phyloP scores from a whole-genome alignment of 2,888 invertebrate species.

The Cylloceria caligata region DNA sequence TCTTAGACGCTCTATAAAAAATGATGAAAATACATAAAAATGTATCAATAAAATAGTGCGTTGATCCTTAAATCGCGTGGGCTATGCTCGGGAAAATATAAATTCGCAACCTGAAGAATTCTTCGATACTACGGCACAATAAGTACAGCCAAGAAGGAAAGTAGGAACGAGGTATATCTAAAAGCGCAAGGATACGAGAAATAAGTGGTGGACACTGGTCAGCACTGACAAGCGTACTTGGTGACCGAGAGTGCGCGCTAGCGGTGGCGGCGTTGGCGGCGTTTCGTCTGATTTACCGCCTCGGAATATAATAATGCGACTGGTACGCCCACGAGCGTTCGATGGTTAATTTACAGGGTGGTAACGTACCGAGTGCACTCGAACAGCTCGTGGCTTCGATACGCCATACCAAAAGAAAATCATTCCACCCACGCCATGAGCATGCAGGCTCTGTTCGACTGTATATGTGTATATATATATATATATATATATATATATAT shows the following conservation, averaged over 20 bases:
- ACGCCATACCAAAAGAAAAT: slow-evolving; percentile 64
- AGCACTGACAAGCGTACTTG: slow-evolving; percentile 18
- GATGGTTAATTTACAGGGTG: slow-evolving; percentile 78
- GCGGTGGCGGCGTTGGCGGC: slow-evolving; percentile 51
- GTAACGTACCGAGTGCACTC: slow-evolving; percentile 69
- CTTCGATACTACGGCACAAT: background rate
- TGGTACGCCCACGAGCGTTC: slow-evolving; percentile 73
- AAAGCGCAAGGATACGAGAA: slow-evolving; percentile 40
- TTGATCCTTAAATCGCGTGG: slow-evolving; percentile 25
- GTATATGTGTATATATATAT: slow-evolving; percentile 32
- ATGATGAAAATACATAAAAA: background rate
- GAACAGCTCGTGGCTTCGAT: slow-evolving; percentile 51
- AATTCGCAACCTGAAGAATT: background rate
- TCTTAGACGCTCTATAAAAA: background rate
- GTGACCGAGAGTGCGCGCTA: slow-evolving; percentile 30
- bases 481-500: slow-evolving; percentile 34
- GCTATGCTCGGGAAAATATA: slow-evolving; percentile 10
- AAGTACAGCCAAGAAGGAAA: background rate
- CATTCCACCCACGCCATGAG: slow-evolving; percentile 67
- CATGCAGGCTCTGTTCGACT: slow-evolving; percentile 23
- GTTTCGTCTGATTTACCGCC: slow-evolving; percentile 73
- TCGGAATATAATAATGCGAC: slow-evolving; percentile 74
- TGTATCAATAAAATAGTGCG: slow-evolving; percentile 15
- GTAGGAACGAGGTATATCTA: slow-evolving; percentile 13
- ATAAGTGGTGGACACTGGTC: slow-evolving; percentile 46